Evolutionary conservation across 1,140 invertebrate species (phyloP), one percentile per base, ranked within the genome.

Genomic region (Centruroides sculpturatus): DNA sequence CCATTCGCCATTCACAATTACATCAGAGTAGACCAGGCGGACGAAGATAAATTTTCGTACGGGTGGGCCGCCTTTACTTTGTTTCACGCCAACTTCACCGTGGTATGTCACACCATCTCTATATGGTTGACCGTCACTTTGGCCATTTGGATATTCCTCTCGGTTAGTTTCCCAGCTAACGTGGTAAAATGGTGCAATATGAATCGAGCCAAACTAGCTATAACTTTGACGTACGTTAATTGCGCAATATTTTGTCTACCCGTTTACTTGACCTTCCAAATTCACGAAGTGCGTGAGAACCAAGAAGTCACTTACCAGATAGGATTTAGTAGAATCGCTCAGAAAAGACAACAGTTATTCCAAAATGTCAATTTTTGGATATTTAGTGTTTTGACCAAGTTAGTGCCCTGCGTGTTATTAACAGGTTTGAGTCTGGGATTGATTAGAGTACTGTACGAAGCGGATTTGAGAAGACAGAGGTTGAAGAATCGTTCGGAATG

Each of bases 121-220:
- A 93, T 93, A 59, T 93, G 87, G 81, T 72, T 96, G 58, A 93
- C 91, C 0, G 84, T 95, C 0, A 88, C 87, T 1, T 71, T 96
- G 50, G 92, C 92, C 0, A 83, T 95, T 3, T 96, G 92, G 87
- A 78, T 92, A 5, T 96, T 91, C 70, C 83, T 95, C 10, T 89
- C 88, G 3, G 87, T 94, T 83, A 66, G 66, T 11, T 68, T 63
- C 52, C 66, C 66, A 6, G 61, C 62, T 11, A 51, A 55, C 5
- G 60, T 55, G 35, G 60, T 59, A 34, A 62, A 48, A 3, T 66
- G 63, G 64, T 69, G 64, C 47, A 59, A 62, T 46, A 64, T 69
- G 66, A 47, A 46, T 3, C 76, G 85, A 3, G 89, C 88, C 69
- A 83, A 82, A 51, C 70, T 83, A n/a, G 86, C 86, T 1, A 84